Evolutionary conservation across 2,113 vertebrate genomes (phyloP).

Genomic region (Dipodomys stephensi): DNA sequence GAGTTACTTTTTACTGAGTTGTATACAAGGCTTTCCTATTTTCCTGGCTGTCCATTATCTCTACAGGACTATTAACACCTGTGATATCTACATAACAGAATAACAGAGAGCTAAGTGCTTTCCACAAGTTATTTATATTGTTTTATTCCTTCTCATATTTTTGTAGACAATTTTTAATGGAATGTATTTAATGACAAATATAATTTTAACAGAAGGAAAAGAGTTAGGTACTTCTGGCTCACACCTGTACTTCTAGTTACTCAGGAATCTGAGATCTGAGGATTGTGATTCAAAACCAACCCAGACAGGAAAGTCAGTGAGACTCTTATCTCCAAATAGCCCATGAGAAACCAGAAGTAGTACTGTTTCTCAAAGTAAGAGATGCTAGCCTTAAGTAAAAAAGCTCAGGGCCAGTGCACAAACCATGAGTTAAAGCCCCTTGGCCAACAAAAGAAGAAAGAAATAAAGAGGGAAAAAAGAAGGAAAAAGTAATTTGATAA

Average conservation of each 20-base stretch:
- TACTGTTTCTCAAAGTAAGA: no score
- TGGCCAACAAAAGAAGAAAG: no score
- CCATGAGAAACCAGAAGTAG: no score
- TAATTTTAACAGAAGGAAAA: neutral
- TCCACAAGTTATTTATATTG: neutral
- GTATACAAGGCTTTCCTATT: neutral
- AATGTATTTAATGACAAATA: neutral
- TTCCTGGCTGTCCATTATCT: neutral
- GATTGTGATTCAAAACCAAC: no score
- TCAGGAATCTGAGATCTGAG: no score
- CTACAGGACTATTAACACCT: neutral
- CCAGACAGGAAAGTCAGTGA: no score
- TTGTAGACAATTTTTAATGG: neutral
- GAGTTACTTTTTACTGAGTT: slow-evolving; percentile 23
- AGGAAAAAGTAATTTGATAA: neutral
- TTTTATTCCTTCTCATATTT: neutral
- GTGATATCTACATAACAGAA: neutral
- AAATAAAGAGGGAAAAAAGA: neutral
- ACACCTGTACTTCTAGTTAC: no score
- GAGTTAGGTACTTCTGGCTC: no score
- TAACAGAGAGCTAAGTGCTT: neutral
- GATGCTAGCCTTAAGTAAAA: no score
- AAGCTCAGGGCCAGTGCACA: no score
- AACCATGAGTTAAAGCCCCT: no score
- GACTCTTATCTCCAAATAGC: no score